Conservation (phyloP, 2,797 vertebrate genomes). For the Oreortyx pictus region DNA sequence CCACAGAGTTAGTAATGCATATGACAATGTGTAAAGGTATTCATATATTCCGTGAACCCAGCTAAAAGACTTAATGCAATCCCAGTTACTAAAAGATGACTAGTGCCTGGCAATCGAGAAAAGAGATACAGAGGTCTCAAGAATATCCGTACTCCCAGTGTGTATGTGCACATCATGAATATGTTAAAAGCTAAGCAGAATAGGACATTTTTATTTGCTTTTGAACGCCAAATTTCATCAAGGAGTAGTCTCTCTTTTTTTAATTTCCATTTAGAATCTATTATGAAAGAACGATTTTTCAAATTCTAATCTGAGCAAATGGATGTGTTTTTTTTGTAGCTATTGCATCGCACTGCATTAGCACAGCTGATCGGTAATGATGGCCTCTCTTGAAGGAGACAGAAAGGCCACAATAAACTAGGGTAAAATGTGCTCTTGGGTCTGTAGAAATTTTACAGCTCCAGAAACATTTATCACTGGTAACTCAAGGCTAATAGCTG, state of each 20-base stretch:
- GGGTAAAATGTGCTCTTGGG: constrained; percentile 50
- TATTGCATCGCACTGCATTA: not conserved
- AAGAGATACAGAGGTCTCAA: not conserved
- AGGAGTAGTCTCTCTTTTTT: not conserved
- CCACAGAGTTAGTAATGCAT: not conserved
- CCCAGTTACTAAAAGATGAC: not conserved
- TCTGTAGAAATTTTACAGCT: constrained; percentile 33
- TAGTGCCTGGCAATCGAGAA: not conserved
- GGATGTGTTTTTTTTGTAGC: not conserved
- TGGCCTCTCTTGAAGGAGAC: not conserved
- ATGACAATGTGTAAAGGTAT: not conserved
- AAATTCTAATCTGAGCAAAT: not conserved
- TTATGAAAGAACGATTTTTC: not conserved
- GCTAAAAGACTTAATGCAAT: not conserved
- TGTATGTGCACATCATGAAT: not conserved
- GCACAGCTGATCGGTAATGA: constrained; percentile 3
- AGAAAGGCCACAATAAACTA: constrained; percentile 43
- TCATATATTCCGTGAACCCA: not conserved
- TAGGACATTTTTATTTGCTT: not conserved
- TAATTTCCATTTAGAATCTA: not conserved
- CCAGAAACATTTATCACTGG: constrained; percentile 38
- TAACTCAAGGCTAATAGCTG: constrained; percentile 58
- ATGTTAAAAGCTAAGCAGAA: not conserved
- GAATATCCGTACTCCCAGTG: not conserved
- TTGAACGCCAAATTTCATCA: not conserved